These are phyloP conservation scores for Achatina immaculata DNA, from an alignment of 1,140 invertebrate genomes.

Conservation along the genomic window DNA sequence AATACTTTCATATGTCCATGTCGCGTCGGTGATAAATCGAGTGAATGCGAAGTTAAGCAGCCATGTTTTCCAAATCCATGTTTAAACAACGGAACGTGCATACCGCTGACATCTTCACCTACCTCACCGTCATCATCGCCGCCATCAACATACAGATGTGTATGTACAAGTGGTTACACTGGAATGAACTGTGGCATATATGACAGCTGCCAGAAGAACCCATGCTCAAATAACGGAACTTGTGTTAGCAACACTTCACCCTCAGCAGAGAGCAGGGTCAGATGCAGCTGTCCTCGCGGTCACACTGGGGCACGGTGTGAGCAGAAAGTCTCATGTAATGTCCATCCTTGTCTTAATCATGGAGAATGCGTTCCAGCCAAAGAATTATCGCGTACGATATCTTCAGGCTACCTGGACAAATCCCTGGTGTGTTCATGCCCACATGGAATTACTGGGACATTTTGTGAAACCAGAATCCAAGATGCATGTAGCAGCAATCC, in stretches of 20 bases:
- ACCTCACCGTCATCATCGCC: neutral
- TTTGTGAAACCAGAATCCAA: neutral
- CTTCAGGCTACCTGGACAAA: neutral
- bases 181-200: neutral
- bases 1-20: conserved; percentile 1
- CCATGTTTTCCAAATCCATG: conserved; percentile 28
- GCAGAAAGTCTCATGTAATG: neutral
- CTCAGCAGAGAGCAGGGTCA: too few relatives aligned
- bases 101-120: neutral
- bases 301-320: conserved; percentile 3
- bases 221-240: conserved; percentile 11
- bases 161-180: neutral
- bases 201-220: neutral
- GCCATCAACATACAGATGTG: neutral
- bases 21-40: neutral
- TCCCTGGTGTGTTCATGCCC: conserved; percentile 23
- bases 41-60: neutral
- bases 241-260: neutral
- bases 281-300: conserved; percentile 3
- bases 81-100: neutral
- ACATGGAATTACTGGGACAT: neutral
- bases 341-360: conserved; percentile 14
- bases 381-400: neutral
- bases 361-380: neutral
- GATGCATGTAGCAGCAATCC: neutral